Base-by-base conservation (phyloP, 2,888 invertebrate genomes). In the Aspidiotus destructor region DNA sequence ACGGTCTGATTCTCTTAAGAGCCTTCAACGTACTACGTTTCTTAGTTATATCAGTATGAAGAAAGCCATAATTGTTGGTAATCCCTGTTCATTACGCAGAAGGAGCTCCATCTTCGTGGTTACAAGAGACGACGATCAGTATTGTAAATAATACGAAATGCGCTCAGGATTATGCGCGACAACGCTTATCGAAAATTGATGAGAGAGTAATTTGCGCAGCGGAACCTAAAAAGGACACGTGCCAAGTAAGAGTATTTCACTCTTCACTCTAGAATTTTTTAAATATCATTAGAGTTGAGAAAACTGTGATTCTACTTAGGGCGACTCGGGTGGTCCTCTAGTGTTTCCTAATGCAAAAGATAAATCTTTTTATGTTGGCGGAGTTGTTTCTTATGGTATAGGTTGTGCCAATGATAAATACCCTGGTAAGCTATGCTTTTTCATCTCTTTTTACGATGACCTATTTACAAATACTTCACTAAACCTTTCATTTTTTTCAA, bases 101-200 rank as follows among this genome's bases (percentile, higher is more conserved):
- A 70, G 92, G 90, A 1, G 83, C 85, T 8, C 78, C 85, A 0
- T 85, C 89, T 9, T 77, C 80, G 0, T 78, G 78, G 3, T 79
- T 92, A 6, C 84, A 85, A 75, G 84, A 87, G 63, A 79, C 86
- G 13, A 86, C 86, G 75, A 76, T 92, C 60, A 88, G 89, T 0
- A 83, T 92, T 0, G 82, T 86, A 0, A 77, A 78, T n/a, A 84
- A 84, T 73, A 77, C 80, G 0, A 78, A 78, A 70, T 92, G 92
- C 74, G 78, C 78, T 53, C 73, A 77, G 2, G 82, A 84, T 0
- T 88, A 65, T 65, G 42, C 41, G 3, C 71, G 71, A 44, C 73
- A 68, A 57, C 67, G 69, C 15, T 64, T 62, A 10, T 80, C 83
- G 70, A 73, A 79, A 0, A 82, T 85, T 52, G 86, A 88, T 74